Base-by-base conservation (phyloP, 2,888 invertebrate genomes). In the Trissolcus japonicus region DNA sequence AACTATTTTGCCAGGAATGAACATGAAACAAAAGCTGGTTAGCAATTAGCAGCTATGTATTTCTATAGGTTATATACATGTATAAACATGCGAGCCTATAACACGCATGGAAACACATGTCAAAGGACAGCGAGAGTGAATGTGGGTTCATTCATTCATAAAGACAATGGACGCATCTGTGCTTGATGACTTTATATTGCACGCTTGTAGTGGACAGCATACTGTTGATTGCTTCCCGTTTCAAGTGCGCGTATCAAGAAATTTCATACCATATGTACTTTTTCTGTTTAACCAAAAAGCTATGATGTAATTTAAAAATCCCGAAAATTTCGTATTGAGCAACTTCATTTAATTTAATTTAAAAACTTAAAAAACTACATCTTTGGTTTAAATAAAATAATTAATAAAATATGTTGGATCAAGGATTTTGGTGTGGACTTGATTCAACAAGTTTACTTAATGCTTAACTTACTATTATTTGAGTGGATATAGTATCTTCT, bases 161-260 rank as follows among this genome's bases (percentile, higher is more conserved):
- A 76, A 76, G 76, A 76, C 79, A 79, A 79, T 79, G 66, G 76
- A 67, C 62, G 71, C 74, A 61, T 60, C 71, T 71, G 71, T 56
- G 60, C 67, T 71, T 71, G 67, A 79, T 79, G 79, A 79, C 78
- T 79, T 79, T 69, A 74, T 76, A 74, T 71, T 74, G 71, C 74
- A 74, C 77, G 62, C 72, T 63, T 46, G 62, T 51, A 68, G 61
- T 72, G 68, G 68, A 62, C 63, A 77, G 46, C 67, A 46, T 43
- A 43, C 46, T 35, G 56, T 59, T 74, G 74, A 74, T 74, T 74
- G 74, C 67, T 62, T 68, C 43, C 41, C 59, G 11, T 67, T 66
- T 67, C 56, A 62, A 62, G 61, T 56, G 25, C n/a, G 41, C 57
- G 25, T 53, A 62, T 73, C 59, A 67, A 73, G 60, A 73, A 53